phyloP scores from a whole-genome alignment of 2,113 vertebrate genomes.

The Genyomyrus donnyi region DNA sequence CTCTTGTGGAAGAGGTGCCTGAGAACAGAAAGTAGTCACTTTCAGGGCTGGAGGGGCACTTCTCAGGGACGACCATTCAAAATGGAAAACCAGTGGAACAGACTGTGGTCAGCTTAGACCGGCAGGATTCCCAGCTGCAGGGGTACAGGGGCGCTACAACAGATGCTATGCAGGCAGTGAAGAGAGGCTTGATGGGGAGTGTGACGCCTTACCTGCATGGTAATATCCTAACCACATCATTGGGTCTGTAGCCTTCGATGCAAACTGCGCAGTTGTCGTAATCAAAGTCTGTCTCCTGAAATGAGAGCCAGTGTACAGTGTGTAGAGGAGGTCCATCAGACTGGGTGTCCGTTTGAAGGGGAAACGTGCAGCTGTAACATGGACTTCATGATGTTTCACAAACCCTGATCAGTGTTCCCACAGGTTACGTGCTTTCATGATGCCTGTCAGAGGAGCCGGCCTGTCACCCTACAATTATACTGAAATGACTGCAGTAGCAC shows the following conservation, averaged over 20 bases:
- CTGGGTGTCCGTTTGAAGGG: not conserved
- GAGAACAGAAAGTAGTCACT: constrained; percentile 48
- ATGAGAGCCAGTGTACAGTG: constrained; percentile 29
- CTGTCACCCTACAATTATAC: not conserved
- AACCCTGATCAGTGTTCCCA: not conserved
- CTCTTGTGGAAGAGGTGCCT: constrained; percentile 80
- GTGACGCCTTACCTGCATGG: constrained; percentile 66
- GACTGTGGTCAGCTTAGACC: not conserved
- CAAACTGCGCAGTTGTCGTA: constrained; percentile 80
- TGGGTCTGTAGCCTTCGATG: constrained; percentile 77
- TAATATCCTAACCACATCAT: constrained; percentile 71
- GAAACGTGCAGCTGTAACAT: not conserved
- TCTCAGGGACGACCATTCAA: not conserved
- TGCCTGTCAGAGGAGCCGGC: not conserved
- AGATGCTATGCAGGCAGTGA: not conserved
- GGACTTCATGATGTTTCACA: not conserved
- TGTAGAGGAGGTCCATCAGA: not conserved
- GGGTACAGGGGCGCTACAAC: not conserved
- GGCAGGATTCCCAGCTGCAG: not conserved
- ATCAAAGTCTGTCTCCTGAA: constrained; percentile 72
- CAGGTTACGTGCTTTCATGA: not conserved
- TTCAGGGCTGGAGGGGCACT: not conserved
- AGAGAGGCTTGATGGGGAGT: not conserved
- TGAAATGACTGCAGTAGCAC: not conserved
- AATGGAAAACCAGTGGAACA: not conserved